Evolutionary conservation across 1,140 invertebrate species (phyloP).

Genomic region (Hypothenemus hampei): DNA sequence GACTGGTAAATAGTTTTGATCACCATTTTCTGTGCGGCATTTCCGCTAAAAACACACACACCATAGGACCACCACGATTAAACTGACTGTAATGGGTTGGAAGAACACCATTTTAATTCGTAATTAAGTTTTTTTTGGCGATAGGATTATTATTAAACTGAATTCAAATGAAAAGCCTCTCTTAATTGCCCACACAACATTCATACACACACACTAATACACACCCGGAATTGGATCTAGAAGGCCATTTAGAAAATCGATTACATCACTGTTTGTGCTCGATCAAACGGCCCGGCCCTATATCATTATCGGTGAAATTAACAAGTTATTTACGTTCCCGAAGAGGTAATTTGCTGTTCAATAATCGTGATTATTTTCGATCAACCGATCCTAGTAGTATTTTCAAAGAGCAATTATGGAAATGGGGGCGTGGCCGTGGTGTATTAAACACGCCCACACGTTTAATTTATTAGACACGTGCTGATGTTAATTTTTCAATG

Average conservation of each 20-base stretch:
- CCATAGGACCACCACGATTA: neutral
- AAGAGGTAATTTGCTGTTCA: too few species aligned
- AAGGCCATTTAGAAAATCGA: neutral
- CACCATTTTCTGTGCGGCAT: conserved; percentile 7
- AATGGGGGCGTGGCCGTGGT: too few species aligned
- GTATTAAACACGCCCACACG: too few species aligned
- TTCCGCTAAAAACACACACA: conserved; percentile 1
- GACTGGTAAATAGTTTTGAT: conserved; percentile 15
- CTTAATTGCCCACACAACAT: conserved; percentile 21
- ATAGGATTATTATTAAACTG: conserved; percentile 21
- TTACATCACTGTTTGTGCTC: neutral
- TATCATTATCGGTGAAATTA: too few species aligned
- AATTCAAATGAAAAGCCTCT: conserved; percentile 20
- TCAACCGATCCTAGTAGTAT: too few species aligned
- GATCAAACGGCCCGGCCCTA: too few species aligned
- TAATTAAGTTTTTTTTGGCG: conserved; percentile 6
- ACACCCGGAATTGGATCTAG: conserved; percentile 9
- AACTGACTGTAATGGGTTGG: neutral
- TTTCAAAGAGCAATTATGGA: too few species aligned
- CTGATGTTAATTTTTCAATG: too few species aligned
- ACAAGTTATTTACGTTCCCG: too few species aligned
- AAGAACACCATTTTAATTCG: conserved; percentile 7
- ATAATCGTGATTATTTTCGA: too few species aligned
- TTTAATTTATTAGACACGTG: too few species aligned
- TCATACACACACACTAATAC: too few species aligned